Percentiles rank a stretch among this genome's conserved stretches.
These are phyloP conservation scores for Boloria selene DNA, from an alignment of 2,888 invertebrate genomes.

Conservation along the genomic window DNA sequence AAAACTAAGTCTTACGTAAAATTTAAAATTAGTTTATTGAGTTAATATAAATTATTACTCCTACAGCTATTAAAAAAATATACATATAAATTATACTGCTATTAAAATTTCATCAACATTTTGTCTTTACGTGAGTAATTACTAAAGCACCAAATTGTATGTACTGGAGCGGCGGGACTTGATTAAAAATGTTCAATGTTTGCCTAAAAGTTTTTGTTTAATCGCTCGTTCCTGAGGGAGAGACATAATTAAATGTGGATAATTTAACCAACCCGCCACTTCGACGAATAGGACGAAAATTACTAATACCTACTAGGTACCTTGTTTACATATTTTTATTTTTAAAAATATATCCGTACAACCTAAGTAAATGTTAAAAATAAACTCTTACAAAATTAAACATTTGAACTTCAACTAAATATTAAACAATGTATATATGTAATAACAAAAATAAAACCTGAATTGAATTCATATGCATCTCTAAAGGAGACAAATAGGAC, in stretches of 20 bases:
- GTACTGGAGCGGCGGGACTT: slow-evolving; percentile 33
- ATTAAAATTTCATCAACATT: slow-evolving; percentile 16
- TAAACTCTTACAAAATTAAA: too few relatives aligned
- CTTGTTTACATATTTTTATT: neutral
- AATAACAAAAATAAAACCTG: too few relatives aligned
- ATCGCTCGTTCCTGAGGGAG: slow-evolving; percentile 28
- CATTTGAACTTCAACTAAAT: too few relatives aligned
- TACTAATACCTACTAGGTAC: slow-evolving; percentile 8
- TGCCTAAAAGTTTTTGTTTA: slow-evolving; percentile 50
- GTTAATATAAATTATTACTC: too few relatives aligned
- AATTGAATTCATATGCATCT: too few relatives aligned
- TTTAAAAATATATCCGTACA: neutral
- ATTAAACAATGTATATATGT: too few relatives aligned
- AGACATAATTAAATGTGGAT: slow-evolving; percentile 57
- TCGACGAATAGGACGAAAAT: slow-evolving; percentile 21
- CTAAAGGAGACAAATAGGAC: too few relatives aligned
- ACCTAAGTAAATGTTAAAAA: too few relatives aligned
- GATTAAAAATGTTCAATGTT: slow-evolving; percentile 58
- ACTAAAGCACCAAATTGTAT: slow-evolving; percentile 25
- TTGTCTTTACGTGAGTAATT: slow-evolving; percentile 22
- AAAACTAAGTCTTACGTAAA: too few relatives aligned
- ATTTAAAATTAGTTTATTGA: too few relatives aligned
- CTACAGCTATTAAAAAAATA: neutral
- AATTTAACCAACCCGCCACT: slow-evolving; percentile 42
- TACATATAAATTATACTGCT: neutral